A percentile compares a stretch with the other conserved stretches of the same genome.
These are phyloP conservation scores for Elephantulus edwardii DNA, from an alignment of 2,113 vertebrate species.

Conservation along the genomic window DNA sequence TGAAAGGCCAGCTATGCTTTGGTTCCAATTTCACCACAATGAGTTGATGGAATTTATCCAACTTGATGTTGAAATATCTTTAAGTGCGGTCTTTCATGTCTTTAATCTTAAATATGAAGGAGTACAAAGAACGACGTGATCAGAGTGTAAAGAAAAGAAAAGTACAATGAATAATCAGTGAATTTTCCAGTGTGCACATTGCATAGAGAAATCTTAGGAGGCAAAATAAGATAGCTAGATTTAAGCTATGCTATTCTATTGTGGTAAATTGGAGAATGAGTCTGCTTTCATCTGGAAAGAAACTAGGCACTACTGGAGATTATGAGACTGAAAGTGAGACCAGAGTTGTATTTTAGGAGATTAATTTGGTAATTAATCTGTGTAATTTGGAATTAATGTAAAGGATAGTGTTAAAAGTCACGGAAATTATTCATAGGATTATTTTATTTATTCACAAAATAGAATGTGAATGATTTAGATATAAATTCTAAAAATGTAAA, in stretches of 20 bases:
- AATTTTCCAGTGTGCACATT: background rate
- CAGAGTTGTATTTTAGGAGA: background rate
- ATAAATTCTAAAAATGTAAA: background rate
- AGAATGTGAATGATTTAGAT: background rate
- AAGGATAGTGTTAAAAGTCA: background rate
- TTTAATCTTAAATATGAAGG: background rate
- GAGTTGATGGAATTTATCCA: too few species aligned
- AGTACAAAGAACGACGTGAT: background rate
- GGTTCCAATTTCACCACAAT: too few species aligned
- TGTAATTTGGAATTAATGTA: background rate
- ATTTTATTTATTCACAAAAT: background rate
- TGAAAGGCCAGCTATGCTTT: too few species aligned
- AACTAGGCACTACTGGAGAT: background rate
- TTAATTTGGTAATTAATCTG: background rate
- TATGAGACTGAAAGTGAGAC: background rate
- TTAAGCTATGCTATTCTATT: accelerated
- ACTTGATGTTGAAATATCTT: too few species aligned
- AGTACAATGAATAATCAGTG: background rate
- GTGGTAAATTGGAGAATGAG: background rate
- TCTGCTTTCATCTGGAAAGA: background rate
- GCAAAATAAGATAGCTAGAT: background rate
- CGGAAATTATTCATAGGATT: background rate
- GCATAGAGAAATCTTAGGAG: background rate
- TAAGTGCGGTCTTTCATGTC: too few species aligned
- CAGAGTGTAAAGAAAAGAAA: background rate